Evolutionary conservation across 2,797 vertebrate genomes (phyloP), one percentile per base, ranked within the genome.

Genomic region (Syndactyla subalaris): DNA sequence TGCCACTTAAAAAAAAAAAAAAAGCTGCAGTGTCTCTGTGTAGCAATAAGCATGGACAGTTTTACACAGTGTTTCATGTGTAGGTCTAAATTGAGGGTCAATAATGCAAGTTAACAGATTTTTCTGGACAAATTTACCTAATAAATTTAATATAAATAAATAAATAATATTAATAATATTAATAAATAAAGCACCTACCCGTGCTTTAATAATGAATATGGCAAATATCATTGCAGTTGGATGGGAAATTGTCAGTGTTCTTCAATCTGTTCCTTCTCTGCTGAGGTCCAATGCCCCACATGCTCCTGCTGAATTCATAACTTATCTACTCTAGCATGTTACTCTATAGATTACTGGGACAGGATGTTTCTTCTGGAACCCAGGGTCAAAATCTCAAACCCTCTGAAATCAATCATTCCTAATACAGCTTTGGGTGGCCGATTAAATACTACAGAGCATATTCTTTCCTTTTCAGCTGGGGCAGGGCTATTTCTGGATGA

Each of bases 281-380:
- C 62, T 81, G 48, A 66, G 26, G 38, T 70, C 18, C 32, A 34
- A 1, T 45, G 36, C 27, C 14, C 24, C 19, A 19, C 10, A 15
- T 1, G 3, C 8, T 74, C 54, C 41, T 61, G 72, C 34, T 61
- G 71, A 57, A 65, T 43, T 49, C n/a, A 85, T 39, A 82, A 38
- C 57, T 34, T 62, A 75, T 2, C 8, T 0, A 0, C 21, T 14
- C 26, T 29, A 67, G n/a, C 8, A 29, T 3, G 11, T 55, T 59
- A 45, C 14, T 75, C 21, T 38, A 43, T 23, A 43, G 36, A 72
- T 39, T 84, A 55, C 39, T 49, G 70, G 14, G 55, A 92, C 36
- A 66, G 39, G 39, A 73, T 55, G 36, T 30, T 92, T 85, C 43
- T 66, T 82, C 65, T 30, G 70, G 70, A 79, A 70, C 2, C 14